These are phyloP conservation scores for Galaxea fascicularis DNA, from an alignment of 92 coral and sea anemone species.

Conservation along the genomic window DNA sequence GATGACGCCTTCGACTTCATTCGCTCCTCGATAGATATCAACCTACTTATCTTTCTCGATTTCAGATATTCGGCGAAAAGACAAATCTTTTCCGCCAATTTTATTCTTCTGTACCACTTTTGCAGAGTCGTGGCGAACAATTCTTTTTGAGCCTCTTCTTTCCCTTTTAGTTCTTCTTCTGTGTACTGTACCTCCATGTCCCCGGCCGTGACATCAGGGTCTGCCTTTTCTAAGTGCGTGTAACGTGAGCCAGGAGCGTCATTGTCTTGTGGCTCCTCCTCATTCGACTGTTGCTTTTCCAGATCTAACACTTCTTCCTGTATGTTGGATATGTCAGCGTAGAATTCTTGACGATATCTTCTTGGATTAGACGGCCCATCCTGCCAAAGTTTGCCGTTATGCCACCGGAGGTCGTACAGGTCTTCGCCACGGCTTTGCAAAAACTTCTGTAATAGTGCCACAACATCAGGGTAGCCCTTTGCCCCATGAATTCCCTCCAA, in stretches of 20 bases:
- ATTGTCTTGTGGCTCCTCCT: neutral
- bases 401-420: slow-evolving; percentile 77
- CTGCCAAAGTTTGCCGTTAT: slow-evolving; percentile 12
- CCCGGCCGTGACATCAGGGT: neutral
- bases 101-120: slow-evolving; percentile 32
- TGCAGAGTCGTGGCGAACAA: slow-evolving; percentile 31
- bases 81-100: neutral
- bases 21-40: slow-evolving; percentile 17
- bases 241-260: neutral
- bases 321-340: slow-evolving; percentile 35
- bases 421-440: slow-evolving; percentile 63
- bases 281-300: neutral
- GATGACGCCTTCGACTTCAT: neutral
- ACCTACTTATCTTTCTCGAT: slow-evolving; percentile 14
- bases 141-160: slow-evolving; percentile 19
- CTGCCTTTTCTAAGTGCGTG: neutral
- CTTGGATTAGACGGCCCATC: slow-evolving; percentile 44
- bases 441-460: slow-evolving; percentile 57
- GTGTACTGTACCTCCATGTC: slow-evolving; percentile 9
- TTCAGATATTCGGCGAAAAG: neutral
- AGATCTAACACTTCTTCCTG: slow-evolving; percentile 2
- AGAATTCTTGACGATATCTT: slow-evolving; percentile 32
- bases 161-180: slow-evolving; percentile 49
- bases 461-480: slow-evolving; percentile 60
- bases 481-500: slow-evolving; percentile 54